Conservation (phyloP, 2,888 invertebrate genomes). For the Watsonalla binaria region DNA sequence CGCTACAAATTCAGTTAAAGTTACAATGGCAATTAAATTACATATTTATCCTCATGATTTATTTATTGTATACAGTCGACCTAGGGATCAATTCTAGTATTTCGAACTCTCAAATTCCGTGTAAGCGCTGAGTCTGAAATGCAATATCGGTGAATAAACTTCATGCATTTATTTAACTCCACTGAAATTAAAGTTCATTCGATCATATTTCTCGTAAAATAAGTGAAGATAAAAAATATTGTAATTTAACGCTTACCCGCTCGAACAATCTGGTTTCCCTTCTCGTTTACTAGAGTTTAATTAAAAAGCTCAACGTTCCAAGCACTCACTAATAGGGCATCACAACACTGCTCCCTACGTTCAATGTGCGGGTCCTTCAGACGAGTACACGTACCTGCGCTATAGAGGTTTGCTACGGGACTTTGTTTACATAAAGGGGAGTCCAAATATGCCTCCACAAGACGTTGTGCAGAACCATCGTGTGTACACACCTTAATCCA, state of each 20-base stretch:
- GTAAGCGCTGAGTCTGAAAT: too few species aligned
- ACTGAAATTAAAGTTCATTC: too few species aligned
- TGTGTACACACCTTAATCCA: background rate
- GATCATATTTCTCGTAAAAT: too few species aligned
- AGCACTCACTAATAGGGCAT: slow-evolving; percentile 59
- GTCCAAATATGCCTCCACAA: slow-evolving; percentile 19
- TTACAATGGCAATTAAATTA: too few species aligned
- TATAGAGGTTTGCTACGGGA: slow-evolving; percentile 36
- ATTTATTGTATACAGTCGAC: too few species aligned
- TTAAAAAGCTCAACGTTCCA: slow-evolving; percentile 63
- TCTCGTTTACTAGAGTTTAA: slow-evolving; percentile 50
- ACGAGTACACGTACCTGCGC: slow-evolving; percentile 25
- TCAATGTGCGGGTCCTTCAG: slow-evolving; percentile 38
- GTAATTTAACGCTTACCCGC: slow-evolving; percentile 11
- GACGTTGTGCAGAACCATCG: slow-evolving; percentile 7
- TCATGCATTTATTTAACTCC: too few species aligned
- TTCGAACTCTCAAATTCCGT: too few species aligned
- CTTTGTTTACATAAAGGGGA: slow-evolving; percentile 37
- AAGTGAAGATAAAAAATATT: slow-evolving; percentile 14
- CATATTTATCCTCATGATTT: too few species aligned
- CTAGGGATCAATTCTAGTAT: too few species aligned
- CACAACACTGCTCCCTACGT: slow-evolving; percentile 48
- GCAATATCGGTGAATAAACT: too few species aligned
- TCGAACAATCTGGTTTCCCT: slow-evolving; percentile 32
- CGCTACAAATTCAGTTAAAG: too few species aligned